Evolutionary conservation across 2,888 invertebrate species (phyloP).

Genomic region (Keiferia lycopersicella): DNA sequence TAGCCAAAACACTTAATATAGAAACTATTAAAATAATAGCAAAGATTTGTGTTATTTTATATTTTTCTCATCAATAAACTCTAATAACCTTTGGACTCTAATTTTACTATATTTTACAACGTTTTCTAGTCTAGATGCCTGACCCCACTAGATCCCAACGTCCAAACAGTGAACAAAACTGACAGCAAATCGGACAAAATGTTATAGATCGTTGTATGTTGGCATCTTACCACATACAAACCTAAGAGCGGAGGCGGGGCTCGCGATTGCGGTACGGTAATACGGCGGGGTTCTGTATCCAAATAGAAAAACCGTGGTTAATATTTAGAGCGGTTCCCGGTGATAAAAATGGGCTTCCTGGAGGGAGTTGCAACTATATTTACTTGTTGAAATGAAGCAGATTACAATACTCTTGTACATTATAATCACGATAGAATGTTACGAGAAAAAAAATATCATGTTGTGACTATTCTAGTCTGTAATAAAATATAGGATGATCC

Average conservation of each 20-base stretch:
- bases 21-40: too few species aligned
- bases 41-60: too few species aligned
- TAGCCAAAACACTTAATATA: too few species aligned
- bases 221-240: constrained; percentile 81
- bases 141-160: constrained; percentile 6
- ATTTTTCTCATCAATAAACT: too few species aligned
- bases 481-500: too few species aligned
- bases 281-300: constrained; percentile 71
- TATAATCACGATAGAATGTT: too few species aligned
- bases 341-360: neutral
- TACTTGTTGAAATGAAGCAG: too few species aligned
- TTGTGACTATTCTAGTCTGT: too few species aligned
- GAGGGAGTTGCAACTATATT: neutral
- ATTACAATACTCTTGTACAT: too few species aligned
- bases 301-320: constrained; percentile 72
- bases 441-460: too few species aligned
- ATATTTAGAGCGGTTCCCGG: constrained; percentile 37
- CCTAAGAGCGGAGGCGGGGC: constrained; percentile 61
- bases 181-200: neutral
- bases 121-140: neutral
- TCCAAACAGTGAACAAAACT: neutral
- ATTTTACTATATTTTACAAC: neutral
- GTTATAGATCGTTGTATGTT: constrained; percentile 64
- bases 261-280: constrained; percentile 56
- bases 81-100: too few species aligned